A percentile compares a stretch with the other conserved stretches of the same genome.
These are phyloP conservation scores for Anagrus nilaparvatae DNA, from an alignment of 1,140 invertebrate genomes.

Conservation along the genomic window DNA sequence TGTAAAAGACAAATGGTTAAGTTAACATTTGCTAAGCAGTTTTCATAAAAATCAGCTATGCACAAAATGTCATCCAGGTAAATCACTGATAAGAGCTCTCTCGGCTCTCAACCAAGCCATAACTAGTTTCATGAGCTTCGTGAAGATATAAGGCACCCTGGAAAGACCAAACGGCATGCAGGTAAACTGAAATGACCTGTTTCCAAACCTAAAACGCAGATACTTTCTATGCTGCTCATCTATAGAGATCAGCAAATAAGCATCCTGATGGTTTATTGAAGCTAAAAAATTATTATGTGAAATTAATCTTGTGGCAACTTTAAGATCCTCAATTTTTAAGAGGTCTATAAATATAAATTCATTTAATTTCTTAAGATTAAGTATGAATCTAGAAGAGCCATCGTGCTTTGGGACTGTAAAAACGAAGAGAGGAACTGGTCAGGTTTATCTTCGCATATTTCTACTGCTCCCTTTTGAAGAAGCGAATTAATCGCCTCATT, in stretches of 20 bases:
- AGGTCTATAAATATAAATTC: constrained; percentile 1
- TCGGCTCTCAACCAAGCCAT: neutral
- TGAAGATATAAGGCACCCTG: constrained; percentile 21
- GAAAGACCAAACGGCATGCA: constrained; percentile 8
- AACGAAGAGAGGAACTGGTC: constrained; percentile 8
- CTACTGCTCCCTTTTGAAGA: constrained; percentile 6
- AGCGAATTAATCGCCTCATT: constrained; percentile 2
- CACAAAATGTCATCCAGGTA: constrained; percentile 12
- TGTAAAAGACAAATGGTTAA: neutral
- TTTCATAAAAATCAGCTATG: neutral
- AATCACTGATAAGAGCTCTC: constrained; percentile 6
- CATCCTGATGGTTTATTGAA: constrained; percentile 11
- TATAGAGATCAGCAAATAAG: constrained; percentile 15
- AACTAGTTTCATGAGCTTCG: constrained; percentile 11
- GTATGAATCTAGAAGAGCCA: constrained; percentile 7
- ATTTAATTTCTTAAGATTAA: constrained; percentile 11
- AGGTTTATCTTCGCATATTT: neutral
- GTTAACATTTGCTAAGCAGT: constrained; percentile 3
- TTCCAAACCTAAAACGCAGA: constrained; percentile 16
- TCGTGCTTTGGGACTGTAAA: constrained; percentile 6
- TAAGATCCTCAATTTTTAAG: constrained; percentile 10
- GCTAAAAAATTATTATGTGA: constrained; percentile 1
- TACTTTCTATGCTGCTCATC: constrained; percentile 12
- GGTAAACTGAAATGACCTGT: constrained; percentile 3
- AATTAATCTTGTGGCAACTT: constrained; percentile 9